Evolutionary conservation across 2,797 vertebrate genomes (phyloP), one percentile per base, ranked within the genome.

Genomic region (Halcyon badia): DNA sequence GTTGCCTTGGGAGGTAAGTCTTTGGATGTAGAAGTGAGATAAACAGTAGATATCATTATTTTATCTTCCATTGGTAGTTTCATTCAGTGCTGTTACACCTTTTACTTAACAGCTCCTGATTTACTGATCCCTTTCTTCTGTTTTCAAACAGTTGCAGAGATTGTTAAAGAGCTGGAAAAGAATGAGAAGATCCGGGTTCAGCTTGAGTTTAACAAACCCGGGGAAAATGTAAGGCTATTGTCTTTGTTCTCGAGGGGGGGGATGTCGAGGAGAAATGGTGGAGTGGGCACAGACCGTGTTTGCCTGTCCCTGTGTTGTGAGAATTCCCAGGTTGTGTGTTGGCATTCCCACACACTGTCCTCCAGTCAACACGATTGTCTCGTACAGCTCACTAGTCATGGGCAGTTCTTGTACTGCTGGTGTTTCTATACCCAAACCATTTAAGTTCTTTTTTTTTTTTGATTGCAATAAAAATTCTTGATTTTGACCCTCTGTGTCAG

Each of bases 161-260:
- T 99, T 68, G 99, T 99, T 62, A 98, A 98, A 98, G 99, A 99
- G 95, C 96, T 99, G 91, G 99, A 99, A 96, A 98, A 94, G 82
- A 99, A 98, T 9, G 99, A 99, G 98, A 99, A 99, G 98, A 97
- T 97, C 19, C 98, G 98, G 78, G 97, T 94, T 93, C 98, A 98
- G 62, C 98, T 99, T 18, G 98, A 98, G 54, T 92, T 89, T 37
- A 97, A 93, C 25, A 98, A 98, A 97, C 48, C 94, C 3, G 97
- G 95, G 39, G 97, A 97, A 97, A 98, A 96, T 39, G 99, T 99
- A 96, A 30, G 99, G 98, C 92, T 16, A 25, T 66, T 17, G 6
- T 71, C 16, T 61, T 33, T 85, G 11, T 51, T 85, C 77, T 42
- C 54, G 12, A 12, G 19, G 31, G 28, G 69, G 35, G 70, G 52